These are phyloP conservation scores for Tonatia bakeri DNA, from an alignment of 2,113 vertebrate genomes.

Conservation along the genomic window DNA sequence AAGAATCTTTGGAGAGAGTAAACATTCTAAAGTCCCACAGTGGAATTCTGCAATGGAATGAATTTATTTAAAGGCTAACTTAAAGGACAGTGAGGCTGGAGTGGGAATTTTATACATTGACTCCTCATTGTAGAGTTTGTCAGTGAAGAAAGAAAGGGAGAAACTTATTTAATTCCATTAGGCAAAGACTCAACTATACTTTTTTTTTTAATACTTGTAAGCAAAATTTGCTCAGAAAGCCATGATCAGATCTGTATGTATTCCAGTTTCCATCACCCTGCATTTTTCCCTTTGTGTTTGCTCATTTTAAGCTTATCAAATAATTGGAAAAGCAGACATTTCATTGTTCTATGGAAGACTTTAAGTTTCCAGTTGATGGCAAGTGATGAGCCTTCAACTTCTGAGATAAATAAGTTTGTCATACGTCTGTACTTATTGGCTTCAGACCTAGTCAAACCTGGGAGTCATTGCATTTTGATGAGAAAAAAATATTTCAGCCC, in stretches of 20 bases:
- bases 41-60: background rate
- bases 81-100: background rate
- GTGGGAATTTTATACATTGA: constrained; percentile 46
- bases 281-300: constrained; percentile 60
- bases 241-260: constrained; percentile 42
- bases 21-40: background rate
- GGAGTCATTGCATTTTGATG: too few species aligned
- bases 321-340: constrained; percentile 70
- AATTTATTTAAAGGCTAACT: background rate
- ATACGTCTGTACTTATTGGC: too few species aligned
- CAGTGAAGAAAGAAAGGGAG: constrained; percentile 42
- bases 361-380: background rate
- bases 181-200: constrained; percentile 59
- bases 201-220: constrained; percentile 66
- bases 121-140: constrained; percentile 57
- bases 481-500: too few species aligned
- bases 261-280: constrained; percentile 32
- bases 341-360: constrained; percentile 54
- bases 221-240: constrained; percentile 63
- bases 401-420: background rate
- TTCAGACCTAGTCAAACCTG: too few species aligned
- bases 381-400: background rate
- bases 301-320: constrained; percentile 49
- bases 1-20: background rate
- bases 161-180: constrained; percentile 51